Evolutionary conservation across 2,113 vertebrate species (phyloP), one percentile per base, ranked within the genome.

Genomic region (Alethe diademata): DNA sequence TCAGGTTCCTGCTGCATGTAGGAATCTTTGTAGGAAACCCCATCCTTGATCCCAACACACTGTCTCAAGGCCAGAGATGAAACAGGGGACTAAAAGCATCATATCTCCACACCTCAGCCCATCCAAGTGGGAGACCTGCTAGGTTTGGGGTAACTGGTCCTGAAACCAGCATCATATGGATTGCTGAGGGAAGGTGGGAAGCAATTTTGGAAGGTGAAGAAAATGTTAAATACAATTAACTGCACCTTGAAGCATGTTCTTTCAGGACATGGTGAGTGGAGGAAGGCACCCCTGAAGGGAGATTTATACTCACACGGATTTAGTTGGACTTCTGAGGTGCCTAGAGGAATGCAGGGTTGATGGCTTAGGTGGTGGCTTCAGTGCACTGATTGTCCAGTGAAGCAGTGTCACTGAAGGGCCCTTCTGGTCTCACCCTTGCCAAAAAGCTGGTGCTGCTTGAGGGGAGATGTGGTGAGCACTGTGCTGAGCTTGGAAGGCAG

Each of bases 41-140:
- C 43, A 20, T 58, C 62, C 60, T 66, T 26, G 20, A 48, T 58
- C 45, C 50, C n/a, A 86, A 5, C 0, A 0, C 0, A 0, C 36
- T 43, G 8, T 25, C n/a, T 19, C 28, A 42, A 61, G 19, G 19
- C 8, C 48, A 73, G 54, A 47, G 28, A 40, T 61, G 2, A 89
- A 87, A 48, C 0, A 1, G 5, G 19, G 6, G 4, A 8, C 23
- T 48, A 31, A 14, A 84, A 17, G 15, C 22, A 60, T 42, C 33
- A 9, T 19, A n/a, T 51, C 54, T 61, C 56, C 29, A 35, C 20
- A 11, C 48, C 54, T 88, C 64, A 80, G 56, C 45, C 50, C 42
- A 84, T 14, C 48, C 54, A 65, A 31, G 11, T 6, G 5, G 14
- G 45, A 89, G 58, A 70, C 12, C 8, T 10, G 5, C 28, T 8